phyloP scores from a whole-genome alignment of 2,797 vertebrate genomes.

The Poecile montanus region DNA sequence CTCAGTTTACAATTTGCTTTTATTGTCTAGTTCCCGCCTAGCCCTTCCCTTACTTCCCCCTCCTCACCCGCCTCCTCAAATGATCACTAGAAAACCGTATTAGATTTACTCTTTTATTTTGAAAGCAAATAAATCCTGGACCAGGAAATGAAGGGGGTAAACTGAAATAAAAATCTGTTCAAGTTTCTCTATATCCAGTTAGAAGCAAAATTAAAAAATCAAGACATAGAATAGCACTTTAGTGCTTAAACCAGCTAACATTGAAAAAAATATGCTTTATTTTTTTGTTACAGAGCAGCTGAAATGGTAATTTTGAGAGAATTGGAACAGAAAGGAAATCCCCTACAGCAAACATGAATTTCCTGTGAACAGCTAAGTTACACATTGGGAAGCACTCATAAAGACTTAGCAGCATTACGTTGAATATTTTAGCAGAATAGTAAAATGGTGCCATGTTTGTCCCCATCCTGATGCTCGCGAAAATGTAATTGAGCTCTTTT shows the following conservation, averaged over 20 bases:
- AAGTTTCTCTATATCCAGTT: rapidly evolving
- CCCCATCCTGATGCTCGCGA: too few species aligned
- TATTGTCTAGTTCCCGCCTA: rapidly evolving
- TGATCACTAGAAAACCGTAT: rapidly evolving
- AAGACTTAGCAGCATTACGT: rapidly evolving
- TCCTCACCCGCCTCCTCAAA: rapidly evolving
- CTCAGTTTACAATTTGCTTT: rapidly evolving
- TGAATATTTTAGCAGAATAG: too few species aligned
- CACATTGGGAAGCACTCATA: rapidly evolving
- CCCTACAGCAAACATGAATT: rapidly evolving
- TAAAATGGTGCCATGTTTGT: too few species aligned
- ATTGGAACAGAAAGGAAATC: rapidly evolving
- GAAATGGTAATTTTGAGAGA: rapidly evolving
- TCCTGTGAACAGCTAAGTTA: rapidly evolving
- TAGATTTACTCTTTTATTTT: not conserved
- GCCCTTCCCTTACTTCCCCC: rapidly evolving
- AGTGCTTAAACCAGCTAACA: rapidly evolving
- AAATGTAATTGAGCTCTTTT: not conserved
- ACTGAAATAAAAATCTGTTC: rapidly evolving
- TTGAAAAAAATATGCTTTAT: rapidly evolving
- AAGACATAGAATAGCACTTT: rapidly evolving
- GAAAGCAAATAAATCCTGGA: rapidly evolving
- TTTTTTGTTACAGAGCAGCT: rapidly evolving
- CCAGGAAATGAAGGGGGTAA: rapidly evolving
- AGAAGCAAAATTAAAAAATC: rapidly evolving